Evolutionary conservation across 2,113 vertebrate genomes (phyloP).

Genomic region (Dipodomys ordii): DNA sequence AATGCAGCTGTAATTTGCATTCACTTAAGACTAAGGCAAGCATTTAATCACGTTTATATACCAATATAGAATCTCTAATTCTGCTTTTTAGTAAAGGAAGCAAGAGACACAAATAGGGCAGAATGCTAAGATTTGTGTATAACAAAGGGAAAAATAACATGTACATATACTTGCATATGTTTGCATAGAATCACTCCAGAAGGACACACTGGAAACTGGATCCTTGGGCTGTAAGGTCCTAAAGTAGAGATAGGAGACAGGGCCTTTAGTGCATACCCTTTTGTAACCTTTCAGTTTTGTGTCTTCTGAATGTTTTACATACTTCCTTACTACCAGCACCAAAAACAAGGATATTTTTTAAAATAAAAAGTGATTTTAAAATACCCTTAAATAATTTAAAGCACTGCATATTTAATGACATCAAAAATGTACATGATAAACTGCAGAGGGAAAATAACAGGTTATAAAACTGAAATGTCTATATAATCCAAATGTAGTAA

Average conservation of each 20-base stretch:
- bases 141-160: neutral
- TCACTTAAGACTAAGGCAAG: neutral
- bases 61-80: neutral
- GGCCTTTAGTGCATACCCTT: neutral
- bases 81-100: conserved; percentile 6
- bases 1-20: neutral
- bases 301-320: conserved; percentile 33
- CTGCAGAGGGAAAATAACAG: conserved; percentile 49
- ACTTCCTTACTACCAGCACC: neutral
- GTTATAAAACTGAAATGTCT: conserved; percentile 44
- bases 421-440: conserved; percentile 31
- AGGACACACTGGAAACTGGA: neutral
- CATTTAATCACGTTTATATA: conserved; percentile 38
- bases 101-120: neutral
- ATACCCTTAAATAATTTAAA: conserved; percentile 27
- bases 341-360: neutral
- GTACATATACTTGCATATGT: neutral
- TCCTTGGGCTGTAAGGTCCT: neutral
- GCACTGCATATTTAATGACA: conserved; percentile 36
- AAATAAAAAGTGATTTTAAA: conserved; percentile 49
- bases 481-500: conserved; percentile 44
- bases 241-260: neutral
- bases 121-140: neutral
- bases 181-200: neutral
- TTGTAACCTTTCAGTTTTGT: conserved; percentile 32